Evolutionary conservation across 2,797 vertebrate genomes (phyloP), one percentile per base, ranked within the genome.

Genomic region (Scarus forsteni): DNA sequence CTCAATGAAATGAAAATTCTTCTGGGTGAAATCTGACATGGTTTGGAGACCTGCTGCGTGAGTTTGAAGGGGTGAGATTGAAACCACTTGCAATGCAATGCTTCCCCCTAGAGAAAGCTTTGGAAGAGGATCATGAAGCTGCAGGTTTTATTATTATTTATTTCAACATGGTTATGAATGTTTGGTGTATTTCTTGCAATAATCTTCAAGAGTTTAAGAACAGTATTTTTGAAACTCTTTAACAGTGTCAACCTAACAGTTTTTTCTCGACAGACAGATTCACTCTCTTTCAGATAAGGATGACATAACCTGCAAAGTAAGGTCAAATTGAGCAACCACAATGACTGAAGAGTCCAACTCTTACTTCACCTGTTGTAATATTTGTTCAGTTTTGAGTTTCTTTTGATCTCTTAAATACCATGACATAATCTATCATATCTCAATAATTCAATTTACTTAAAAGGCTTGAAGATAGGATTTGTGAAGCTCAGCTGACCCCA

Each of bases 51-150:
- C 13, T 11, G 50, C 2, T 0, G 16, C 14, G 46, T 5, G 50
- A 64, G 46, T 10, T 10, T 42, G 5, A 19, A 15, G 34, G n/a
- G 34, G 62, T 43, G 0, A 34, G 27, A 3, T 18, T 40, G 14
- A 10, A 16, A 69, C 35, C 45, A 77, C 14, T 61, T 56, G 60
- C 35, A 60, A 70, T 78, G 43, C 85, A 83, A 91, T 82, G 70
- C 39, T 60, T 69, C 89, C 88, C 75, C 64, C 90, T 91, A 39
- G 45, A 82, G 89, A 70, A n/a, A 69, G 4, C 5, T 19, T 8
- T 36, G 3, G 15, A 11, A 18, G 2, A 36, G 27, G 1, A 38
- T 7, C 8, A 53, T 10, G 0, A 7, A n/a, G 10, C 35, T 67
- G 16, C 8, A 54, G 27, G 14, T 10, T 15, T 5, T 45, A 7